Evolutionary conservation across 2,113 vertebrate species (phyloP).

Genomic region (Thinocorus orbignyianus): DNA sequence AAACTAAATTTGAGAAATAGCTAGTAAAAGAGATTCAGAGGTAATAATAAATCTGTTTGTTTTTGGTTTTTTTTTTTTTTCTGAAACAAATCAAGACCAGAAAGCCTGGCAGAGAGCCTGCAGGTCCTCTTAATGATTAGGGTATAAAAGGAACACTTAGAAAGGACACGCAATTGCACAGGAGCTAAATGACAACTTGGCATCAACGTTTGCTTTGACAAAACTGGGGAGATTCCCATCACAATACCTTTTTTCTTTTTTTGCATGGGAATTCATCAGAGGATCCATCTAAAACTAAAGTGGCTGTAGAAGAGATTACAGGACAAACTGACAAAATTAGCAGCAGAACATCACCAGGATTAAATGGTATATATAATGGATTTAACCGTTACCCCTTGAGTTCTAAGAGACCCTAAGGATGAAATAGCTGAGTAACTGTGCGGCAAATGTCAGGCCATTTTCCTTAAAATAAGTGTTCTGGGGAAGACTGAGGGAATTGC

Average conservation of each 20-base stretch:
- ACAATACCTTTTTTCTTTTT: not conserved
- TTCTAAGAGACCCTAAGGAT: not conserved
- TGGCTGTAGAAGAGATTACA: not conserved
- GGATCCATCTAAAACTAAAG: not conserved
- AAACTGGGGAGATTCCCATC: not conserved
- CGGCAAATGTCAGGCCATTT: not conserved
- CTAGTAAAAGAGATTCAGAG: not conserved
- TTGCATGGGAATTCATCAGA: not conserved
- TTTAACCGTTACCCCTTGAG: not conserved
- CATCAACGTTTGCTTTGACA: not conserved
- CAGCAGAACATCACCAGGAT: not conserved
- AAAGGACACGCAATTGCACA: not conserved
- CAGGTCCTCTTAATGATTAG: conserved; percentile 22
- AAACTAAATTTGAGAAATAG: conserved; percentile 1
- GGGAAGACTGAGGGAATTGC: not conserved
- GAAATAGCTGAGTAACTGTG: not conserved
- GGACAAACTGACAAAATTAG: not conserved
- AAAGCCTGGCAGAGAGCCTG: not conserved
- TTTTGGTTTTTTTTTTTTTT: not conserved
- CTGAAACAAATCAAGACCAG: not conserved
- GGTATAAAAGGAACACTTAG: not conserved
- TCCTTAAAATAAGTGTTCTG: not conserved
- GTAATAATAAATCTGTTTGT: not conserved
- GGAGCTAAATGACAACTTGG: conserved; percentile 12
- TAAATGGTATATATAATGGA: not conserved